Evolutionary conservation across 1,140 invertebrate genomes (phyloP), one percentile per base, ranked within the genome.

Genomic region (Pseudomyrmex concolor): DNA sequence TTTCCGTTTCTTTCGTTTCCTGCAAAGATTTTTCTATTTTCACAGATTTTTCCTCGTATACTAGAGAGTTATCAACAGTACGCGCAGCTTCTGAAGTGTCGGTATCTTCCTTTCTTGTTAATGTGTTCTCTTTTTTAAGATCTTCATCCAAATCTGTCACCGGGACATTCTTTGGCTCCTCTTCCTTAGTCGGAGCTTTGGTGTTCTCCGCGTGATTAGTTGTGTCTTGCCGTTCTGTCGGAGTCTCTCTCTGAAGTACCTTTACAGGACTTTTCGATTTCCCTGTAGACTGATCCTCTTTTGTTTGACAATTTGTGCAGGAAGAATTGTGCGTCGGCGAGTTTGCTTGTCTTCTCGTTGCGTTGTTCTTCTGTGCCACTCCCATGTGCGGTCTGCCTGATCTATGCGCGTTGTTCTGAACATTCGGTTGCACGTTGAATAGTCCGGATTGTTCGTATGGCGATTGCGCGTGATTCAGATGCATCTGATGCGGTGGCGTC

Each of bases 81-180:
- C 25, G 22, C 7, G 10, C 15, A 0, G 60, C 1, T 12, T 84
- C 76, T 0, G 48, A 12, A 57, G 2, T 66, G 7, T 50, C 55
- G 13, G 19, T 22, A 19, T 85, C 66, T 10, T 68, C 66, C 34
- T 62, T 12, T n/a, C 70, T 67, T 12, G 64, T 66, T 13, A 19
- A 73, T 1, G 25, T 15, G 1, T 88, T 70, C 0, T 1, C 45
- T 1, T 85, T 83, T 12, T 78, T 88, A n/a, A 86, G 81, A 25
- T 92, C 91, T 19, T 91, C 91, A 19, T 92, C 88, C 19, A 92
- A 62, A 84, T 91, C 88, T 1, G 90, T 92, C 0, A 91, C 86
- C 55, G 90, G 91, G 2, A 90, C 45, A 17, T 83, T 84, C 15
- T 85, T 90, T 15, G 83, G 67, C 34, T 91, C 87, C 5, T 89